phyloP scores from a whole-genome alignment of 1,140 invertebrate species.

The Brachionus angularis region DNA sequence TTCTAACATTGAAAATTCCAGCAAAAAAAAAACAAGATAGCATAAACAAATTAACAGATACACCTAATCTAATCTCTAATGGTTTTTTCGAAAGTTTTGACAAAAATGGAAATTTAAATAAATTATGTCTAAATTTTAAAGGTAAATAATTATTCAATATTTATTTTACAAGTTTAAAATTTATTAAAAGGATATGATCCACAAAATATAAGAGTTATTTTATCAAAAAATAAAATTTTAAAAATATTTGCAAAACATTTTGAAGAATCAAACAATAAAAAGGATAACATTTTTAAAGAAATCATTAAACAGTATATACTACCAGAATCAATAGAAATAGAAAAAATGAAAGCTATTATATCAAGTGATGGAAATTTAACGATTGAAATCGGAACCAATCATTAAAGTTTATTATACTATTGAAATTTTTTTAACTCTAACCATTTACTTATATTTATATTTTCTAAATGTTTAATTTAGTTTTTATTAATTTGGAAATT shows the following conservation, averaged over 20 bases:
- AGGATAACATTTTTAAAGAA: constrained; percentile 4
- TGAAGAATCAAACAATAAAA: background rate
- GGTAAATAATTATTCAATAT: background rate
- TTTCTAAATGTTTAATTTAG: no score
- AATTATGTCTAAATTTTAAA: constrained; percentile 19
- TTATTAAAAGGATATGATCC: constrained; percentile 17
- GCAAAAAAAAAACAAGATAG: background rate
- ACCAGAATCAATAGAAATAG: constrained; percentile 27
- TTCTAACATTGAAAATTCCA: constrained; percentile 36
- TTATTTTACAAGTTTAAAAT: background rate
- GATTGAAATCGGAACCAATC: no score
- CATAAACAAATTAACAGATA: background rate
- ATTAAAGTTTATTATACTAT: no score
- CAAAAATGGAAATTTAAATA: background rate
- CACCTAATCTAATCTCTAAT: background rate
- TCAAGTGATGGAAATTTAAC: constrained; percentile 35
- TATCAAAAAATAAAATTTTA: constrained; percentile 21
- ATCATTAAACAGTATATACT: constrained; percentile 14
- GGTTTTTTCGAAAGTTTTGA: constrained; percentile 16
- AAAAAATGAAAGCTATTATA: constrained; percentile 37
- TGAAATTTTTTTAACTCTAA: no score
- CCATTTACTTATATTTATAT: no score
- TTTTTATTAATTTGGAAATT: no score
- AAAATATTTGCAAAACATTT: constrained; percentile 18
- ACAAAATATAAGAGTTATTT: constrained; percentile 37